Evolutionary conservation across 2,113 vertebrate genomes (phyloP).

Genomic region (Condylura cristata): DNA sequence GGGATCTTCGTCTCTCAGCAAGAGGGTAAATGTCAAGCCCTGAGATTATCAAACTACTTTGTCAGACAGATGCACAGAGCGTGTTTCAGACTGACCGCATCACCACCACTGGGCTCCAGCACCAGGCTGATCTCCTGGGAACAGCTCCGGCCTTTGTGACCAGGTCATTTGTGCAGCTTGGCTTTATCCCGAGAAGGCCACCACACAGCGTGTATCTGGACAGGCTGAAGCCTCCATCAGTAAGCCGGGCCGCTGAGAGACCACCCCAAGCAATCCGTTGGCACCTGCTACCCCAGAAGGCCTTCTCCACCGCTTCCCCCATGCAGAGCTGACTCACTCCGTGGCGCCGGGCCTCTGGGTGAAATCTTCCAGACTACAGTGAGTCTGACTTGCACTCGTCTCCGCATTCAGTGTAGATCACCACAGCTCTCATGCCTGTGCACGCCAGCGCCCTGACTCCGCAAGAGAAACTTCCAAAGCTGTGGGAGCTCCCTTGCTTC

Average conservation of each 20-base stretch:
- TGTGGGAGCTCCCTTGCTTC: not conserved
- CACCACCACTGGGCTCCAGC: constrained; percentile 67
- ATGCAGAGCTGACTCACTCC: too few species aligned
- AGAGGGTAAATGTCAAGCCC: constrained; percentile 14
- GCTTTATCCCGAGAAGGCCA: constrained; percentile 70
- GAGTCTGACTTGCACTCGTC: too few species aligned
- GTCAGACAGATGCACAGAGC: not conserved
- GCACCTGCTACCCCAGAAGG: too few species aligned
- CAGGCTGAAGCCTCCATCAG: constrained; percentile 68
- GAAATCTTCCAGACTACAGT: not conserved
- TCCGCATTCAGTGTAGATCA: not conserved
- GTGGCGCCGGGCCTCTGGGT: not conserved
- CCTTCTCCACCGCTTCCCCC: too few species aligned
- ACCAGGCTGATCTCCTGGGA: constrained; percentile 80
- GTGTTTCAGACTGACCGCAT: constrained; percentile 39
- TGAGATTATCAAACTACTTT: not conserved
- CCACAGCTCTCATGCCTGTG: too few species aligned
- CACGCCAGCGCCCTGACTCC: too few species aligned
- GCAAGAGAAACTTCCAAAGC: not conserved
- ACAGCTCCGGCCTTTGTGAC: constrained; percentile 80
- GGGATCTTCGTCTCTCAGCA: not conserved
- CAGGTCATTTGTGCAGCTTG: constrained; percentile 78
- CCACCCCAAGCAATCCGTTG: too few species aligned
- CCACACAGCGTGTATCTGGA: constrained; percentile 3
- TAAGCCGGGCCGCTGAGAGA: not conserved